A percentile compares a stretch with the other conserved stretches of the same genome.
Evolutionary conservation across 2,113 vertebrate genomes (phyloP).

Genomic region (Grammomys surdaster): DNA sequence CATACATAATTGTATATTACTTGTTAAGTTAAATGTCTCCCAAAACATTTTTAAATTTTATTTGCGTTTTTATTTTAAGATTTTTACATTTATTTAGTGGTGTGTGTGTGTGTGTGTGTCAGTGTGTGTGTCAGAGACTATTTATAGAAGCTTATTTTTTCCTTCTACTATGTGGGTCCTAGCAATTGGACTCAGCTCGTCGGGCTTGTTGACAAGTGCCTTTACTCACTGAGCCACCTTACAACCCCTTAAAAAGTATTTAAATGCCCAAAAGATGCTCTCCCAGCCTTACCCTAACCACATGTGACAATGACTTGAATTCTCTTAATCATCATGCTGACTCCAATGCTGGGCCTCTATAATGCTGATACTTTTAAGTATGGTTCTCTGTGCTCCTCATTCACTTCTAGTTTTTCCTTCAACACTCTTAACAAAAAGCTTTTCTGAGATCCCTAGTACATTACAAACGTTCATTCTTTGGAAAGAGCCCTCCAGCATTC

Average conservation of each 20-base stretch:
- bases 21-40: neutral
- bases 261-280: neutral
- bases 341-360: neutral
- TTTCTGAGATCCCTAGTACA: neutral
- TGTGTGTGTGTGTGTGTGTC: neutral
- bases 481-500: neutral
- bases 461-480: neutral
- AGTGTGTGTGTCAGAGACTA: neutral
- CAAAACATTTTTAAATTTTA: slow-evolving; percentile 4
- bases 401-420: neutral
- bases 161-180: neutral
- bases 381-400: neutral
- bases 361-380: neutral
- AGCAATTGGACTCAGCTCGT: too few species aligned
- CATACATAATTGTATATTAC: neutral
- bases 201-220: neutral
- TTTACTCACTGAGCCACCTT: neutral
- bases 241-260: neutral
- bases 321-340: neutral
- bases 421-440: neutral
- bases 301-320: neutral
- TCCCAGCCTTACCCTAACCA: neutral
- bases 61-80: neutral
- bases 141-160: neutral
- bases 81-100: neutral